Evolutionary conservation across 2,888 invertebrate species (phyloP), one percentile per base, ranked within the genome.

Genomic region (Spialia ferax): DNA sequence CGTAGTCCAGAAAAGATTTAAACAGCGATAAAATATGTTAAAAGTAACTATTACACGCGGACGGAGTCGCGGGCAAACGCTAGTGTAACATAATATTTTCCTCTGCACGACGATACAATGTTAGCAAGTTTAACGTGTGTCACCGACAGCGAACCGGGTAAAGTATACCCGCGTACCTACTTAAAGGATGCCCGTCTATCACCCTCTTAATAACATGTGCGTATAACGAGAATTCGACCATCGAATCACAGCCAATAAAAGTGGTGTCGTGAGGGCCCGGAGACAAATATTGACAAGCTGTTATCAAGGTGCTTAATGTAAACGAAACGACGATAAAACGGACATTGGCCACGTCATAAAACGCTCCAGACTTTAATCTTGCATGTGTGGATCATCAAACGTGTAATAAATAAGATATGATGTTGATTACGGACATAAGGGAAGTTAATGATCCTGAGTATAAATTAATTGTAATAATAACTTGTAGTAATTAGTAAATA

Each of bases 251-350:
- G 48, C 20, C 45, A 63, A 55, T 55, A 55, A 23, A 63, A 15
- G 20, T 22, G 18, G 13, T 11, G 35, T 50, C 50, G 59, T 42
- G 18, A 59, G 55, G 35, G 64, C 23, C 48, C n/a, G 4, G 3
- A 35, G 18, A 50, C 52, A 52, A 65, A 65, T 65, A 59, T 65
- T 65, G 59, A 26, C 59, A 38, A 23, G 35, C n/a, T 26, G 26
- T 65, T 52, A 59, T 50, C 65, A 48, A 59, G 38, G 10, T 26
- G 50, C 38, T 45, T 50, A 57, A 50, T 64, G 45, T 52, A 38
- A 23, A 20, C 59, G 45, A 15, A 59, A 45, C 29, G 38, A 11
- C 35, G 56, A 32, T 56, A 56, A 56, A 56, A 32, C 13, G 32
- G 20, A 32, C 23, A 52, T 52, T 10, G 11, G 22, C 10, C 29